Conservation (phyloP, 1,140 invertebrate species). For the Pseudomyrmex concolor region DNA sequence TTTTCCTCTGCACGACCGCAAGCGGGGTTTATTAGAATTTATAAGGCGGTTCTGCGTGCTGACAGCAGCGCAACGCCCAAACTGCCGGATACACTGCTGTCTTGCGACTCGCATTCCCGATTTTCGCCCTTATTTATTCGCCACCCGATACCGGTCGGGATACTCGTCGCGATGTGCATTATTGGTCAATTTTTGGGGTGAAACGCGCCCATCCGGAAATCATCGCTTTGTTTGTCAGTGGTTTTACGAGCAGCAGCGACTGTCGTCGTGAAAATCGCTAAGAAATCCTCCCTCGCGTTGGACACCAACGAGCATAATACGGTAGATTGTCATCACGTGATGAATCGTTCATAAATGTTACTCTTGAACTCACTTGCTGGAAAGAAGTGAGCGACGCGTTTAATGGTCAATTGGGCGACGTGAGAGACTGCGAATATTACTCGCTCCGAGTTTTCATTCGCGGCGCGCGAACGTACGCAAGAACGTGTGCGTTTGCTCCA, state of each 20-base stretch:
- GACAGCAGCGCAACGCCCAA: constrained; percentile 77
- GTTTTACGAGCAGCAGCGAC: constrained; percentile 66
- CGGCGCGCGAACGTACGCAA: constrained; percentile 7
- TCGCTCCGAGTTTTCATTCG: not conserved
- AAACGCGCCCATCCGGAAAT: constrained; percentile 79
- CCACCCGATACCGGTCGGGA: constrained; percentile 59
- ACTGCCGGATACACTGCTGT: constrained; percentile 64
- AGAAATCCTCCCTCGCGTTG: constrained; percentile 32
- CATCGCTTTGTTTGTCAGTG: constrained; percentile 81
- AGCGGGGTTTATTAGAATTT: constrained; percentile 79
- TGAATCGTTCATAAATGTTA: constrained; percentile 11
- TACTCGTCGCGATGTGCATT: constrained; percentile 68
- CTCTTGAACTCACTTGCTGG: not conserved
- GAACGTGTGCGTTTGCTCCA: not conserved
- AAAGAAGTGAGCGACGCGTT: not conserved
- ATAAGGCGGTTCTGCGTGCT: constrained; percentile 70
- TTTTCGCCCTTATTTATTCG: constrained; percentile 78
- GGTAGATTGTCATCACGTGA: constrained; percentile 10
- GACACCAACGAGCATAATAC: not conserved
- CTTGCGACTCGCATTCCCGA: constrained; percentile 52
- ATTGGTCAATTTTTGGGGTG: constrained; percentile 79
- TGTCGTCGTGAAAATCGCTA: constrained; percentile 69
- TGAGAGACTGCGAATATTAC: not conserved
- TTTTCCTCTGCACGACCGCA: constrained; percentile 32
- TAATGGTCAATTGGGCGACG: constrained; percentile 5